Evolutionary conservation across 2,113 vertebrate genomes (phyloP).

Genomic region (Echinops telfairi): DNA sequence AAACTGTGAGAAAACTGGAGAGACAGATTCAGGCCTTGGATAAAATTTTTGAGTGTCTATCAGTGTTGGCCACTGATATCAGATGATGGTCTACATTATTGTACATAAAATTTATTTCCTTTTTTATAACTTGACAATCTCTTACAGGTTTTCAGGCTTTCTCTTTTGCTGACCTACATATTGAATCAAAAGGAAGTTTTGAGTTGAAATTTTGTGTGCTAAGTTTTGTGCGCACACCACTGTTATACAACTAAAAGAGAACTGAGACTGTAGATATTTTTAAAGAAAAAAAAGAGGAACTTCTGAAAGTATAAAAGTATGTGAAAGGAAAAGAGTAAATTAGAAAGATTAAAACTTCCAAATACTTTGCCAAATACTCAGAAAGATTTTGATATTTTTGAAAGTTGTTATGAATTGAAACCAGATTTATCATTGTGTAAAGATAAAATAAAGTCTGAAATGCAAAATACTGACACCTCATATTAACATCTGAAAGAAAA

Average conservation of each 20-base stretch:
- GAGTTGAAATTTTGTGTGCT: neutral
- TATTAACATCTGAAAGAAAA: neutral
- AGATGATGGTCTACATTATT: neutral
- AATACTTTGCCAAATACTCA: neutral
- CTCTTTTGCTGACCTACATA: neutral
- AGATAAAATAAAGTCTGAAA: neutral
- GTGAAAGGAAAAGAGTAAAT: neutral
- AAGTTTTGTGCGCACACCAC: neutral
- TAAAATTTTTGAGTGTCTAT: neutral
- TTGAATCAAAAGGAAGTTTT: neutral
- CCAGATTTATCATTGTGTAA: neutral
- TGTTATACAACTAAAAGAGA: neutral
- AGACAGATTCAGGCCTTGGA: neutral
- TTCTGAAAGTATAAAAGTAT: neutral
- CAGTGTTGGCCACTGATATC: neutral
- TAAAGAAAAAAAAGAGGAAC: neutral
- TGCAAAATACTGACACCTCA: neutral
- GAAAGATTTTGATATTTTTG: neutral
- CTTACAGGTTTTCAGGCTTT: neutral
- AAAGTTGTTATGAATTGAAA: neutral
- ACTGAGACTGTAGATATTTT: neutral
- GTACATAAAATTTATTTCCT: neutral
- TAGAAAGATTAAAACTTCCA: neutral
- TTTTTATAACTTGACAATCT: neutral
- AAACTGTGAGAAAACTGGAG: neutral